A percentile compares a stretch with the other conserved stretches of the same genome.
These are phyloP conservation scores for Indicator indicator DNA, from an alignment of 2,113 vertebrate species.

Conservation along the genomic window DNA sequence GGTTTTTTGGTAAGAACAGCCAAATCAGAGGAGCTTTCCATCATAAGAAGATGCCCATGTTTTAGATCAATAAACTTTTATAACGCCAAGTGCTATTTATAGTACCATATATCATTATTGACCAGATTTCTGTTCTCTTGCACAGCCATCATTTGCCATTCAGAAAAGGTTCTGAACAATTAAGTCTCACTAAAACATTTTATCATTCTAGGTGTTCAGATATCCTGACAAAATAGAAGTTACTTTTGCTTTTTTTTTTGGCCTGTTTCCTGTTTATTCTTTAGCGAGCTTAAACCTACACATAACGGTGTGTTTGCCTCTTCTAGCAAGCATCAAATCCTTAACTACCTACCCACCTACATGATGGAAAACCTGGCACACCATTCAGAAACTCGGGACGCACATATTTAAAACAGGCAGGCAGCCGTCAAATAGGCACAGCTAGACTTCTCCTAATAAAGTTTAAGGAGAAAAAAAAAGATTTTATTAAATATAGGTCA, in stretches of 20 bases:
- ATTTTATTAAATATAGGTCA: not conserved
- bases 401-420: not conserved
- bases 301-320: not conserved
- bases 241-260: not conserved
- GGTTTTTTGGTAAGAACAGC: not conserved
- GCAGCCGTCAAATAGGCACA: not conserved
- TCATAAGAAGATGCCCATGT: not conserved
- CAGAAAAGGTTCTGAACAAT: not conserved
- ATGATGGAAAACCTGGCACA: not conserved
- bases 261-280: constrained; percentile 36
- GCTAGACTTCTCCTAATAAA: not conserved
- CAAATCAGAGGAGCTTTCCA: not conserved
- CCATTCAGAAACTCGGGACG: not conserved
- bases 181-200: not conserved
- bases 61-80: not conserved
- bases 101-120: not conserved
- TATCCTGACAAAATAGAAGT: not conserved
- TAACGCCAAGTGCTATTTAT: not conserved
- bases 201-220: not conserved
- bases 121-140: not conserved
- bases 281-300: not conserved
- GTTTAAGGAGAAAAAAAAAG: not conserved
- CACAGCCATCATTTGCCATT: not conserved
- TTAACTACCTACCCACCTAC: not conserved
- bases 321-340: not conserved